Conservation (phyloP, 2,797 vertebrate species). For the Semotilus atromaculatus region DNA sequence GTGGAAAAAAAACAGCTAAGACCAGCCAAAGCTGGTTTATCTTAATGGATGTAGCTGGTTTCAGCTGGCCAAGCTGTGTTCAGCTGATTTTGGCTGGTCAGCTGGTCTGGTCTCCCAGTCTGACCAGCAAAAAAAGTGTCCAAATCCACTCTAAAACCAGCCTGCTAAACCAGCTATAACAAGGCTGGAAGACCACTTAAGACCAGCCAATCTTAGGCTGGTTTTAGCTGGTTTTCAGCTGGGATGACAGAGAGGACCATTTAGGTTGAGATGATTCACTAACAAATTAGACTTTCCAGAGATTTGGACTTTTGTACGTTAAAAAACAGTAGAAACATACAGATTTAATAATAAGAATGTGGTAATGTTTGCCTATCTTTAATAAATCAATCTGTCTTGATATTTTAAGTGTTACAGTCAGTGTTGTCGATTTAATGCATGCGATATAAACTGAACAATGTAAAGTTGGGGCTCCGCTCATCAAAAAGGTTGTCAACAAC, state of each 20-base stretch:
- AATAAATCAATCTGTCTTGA: neutral
- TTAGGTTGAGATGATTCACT: neutral
- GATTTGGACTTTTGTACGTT: neutral
- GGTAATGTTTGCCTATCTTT: conserved; percentile 1
- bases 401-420: neutral
- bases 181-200: neutral
- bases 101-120: neutral
- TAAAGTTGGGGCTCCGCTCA: neutral
- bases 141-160: neutral
- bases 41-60: neutral
- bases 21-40: no score
- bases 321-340: neutral
- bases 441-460: neutral
- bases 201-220: neutral
- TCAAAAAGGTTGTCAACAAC: neutral
- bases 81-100: neutral
- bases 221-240: neutral
- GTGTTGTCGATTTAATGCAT: neutral
- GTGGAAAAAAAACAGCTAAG: no score
- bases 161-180: neutral
- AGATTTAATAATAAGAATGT: neutral
- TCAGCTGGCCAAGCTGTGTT: neutral
- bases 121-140: neutral
- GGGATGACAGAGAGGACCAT: neutral
- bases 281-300: neutral